These are phyloP conservation scores for Rhyzopertha dominica DNA, from an alignment of 1,140 invertebrate species.

Conservation along the genomic window DNA sequence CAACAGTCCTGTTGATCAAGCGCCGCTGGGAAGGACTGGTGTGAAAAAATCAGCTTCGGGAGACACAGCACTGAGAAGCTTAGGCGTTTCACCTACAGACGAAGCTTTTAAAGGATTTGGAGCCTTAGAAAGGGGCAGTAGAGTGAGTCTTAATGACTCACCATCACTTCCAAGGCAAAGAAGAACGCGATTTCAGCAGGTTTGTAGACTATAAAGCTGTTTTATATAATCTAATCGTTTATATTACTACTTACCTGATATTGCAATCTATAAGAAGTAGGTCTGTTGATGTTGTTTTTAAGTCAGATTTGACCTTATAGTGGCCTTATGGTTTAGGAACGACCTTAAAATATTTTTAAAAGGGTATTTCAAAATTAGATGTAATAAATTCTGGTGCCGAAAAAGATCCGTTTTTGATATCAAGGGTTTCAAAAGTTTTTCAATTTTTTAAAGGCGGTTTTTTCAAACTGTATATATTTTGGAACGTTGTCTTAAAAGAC, in stretches of 20 bases:
- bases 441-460: background rate
- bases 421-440: background rate
- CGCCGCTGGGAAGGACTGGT: constrained; percentile 35
- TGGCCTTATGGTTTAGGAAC: no score
- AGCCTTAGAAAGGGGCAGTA: constrained; percentile 52
- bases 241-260: no score
- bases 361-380: background rate
- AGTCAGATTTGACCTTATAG: no score
- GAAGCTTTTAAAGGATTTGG: constrained; percentile 52
- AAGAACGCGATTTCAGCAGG: constrained; percentile 81
- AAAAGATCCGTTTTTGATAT: no score
- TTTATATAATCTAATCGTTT: no score
- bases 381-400: constrained; percentile 2
- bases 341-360: no score
- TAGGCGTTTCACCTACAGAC: constrained; percentile 50
- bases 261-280: no score
- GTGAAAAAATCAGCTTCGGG: constrained; percentile 77
- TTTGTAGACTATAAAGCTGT: no score
- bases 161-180: constrained; percentile 75
- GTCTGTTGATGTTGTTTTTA: no score
- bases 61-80: constrained; percentile 59
- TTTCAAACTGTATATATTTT: background rate
- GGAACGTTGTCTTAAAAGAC: background rate
- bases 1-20: constrained; percentile 37
- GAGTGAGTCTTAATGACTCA: constrained; percentile 61